Conservation (phyloP, 2,113 vertebrate genomes). For the Chascanopsetta lugubris region DNA sequence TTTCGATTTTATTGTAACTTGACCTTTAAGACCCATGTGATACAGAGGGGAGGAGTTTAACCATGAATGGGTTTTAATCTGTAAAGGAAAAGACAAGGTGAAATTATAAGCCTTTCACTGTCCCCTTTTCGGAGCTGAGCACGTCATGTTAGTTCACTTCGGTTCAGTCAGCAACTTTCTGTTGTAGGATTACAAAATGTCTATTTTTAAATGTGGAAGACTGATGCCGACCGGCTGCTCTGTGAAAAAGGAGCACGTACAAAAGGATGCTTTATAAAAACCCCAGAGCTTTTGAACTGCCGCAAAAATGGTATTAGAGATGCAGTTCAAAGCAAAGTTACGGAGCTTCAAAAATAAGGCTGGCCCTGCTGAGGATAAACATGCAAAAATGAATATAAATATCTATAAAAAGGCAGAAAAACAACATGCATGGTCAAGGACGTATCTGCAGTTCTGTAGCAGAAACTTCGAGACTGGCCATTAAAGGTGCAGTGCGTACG, state of each 20-base stretch:
- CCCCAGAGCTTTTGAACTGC: slow-evolving; percentile 16
- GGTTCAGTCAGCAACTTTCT: slow-evolving; percentile 18
- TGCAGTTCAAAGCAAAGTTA: neutral
- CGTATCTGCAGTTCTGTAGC: neutral
- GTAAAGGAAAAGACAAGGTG: too few relatives aligned
- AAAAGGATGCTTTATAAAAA: slow-evolving; percentile 20
- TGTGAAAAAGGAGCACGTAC: slow-evolving; percentile 30
- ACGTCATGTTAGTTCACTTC: neutral
- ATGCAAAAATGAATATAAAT: neutral
- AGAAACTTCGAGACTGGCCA: neutral
- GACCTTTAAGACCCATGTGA: too few relatives aligned
- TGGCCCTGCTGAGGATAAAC: neutral
- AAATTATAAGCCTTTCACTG: too few relatives aligned
- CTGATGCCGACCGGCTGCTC: slow-evolving; percentile 24
- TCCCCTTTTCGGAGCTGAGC: too few relatives aligned
- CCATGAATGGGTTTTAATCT: too few relatives aligned
- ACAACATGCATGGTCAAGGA: neutral
- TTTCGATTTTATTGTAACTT: too few relatives aligned
- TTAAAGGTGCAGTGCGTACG: too few relatives aligned
- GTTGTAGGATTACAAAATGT: slow-evolving; percentile 33
- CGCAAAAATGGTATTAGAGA: slow-evolving; percentile 9
- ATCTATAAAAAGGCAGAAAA: neutral
- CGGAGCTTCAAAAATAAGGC: neutral
- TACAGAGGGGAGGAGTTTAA: too few relatives aligned
- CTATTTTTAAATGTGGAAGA: slow-evolving; percentile 29